Base-by-base conservation (phyloP, 1,140 invertebrate species). In the Procambarus virginalis region DNA sequence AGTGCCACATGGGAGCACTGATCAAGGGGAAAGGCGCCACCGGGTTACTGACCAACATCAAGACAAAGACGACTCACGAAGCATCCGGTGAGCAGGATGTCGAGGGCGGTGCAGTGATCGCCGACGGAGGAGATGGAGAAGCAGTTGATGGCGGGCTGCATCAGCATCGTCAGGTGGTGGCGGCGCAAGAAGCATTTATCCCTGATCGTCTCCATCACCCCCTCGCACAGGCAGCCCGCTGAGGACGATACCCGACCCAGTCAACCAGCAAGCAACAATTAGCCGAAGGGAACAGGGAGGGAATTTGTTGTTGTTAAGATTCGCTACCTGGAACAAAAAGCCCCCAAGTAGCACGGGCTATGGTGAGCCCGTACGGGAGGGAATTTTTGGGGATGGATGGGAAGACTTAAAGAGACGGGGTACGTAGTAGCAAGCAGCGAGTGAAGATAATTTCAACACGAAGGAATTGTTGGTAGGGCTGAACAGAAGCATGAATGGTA, bases 191-290 rank as follows among this genome's bases (percentile, higher is more conserved):
- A 48, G 58, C 34, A 83, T 2, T 5, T 17, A 8, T 83, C 22
- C 34, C 22, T 48, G 2, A 70, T 55, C 8, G 46, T 45, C 34
- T 51, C 78, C 34, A 45, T 34, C 82, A 84, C 70, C 17, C 70
- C 82, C 70, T 84, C 82, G 5, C 34, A 45, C 45, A 84, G 2
- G 22, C 2, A 51, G 9, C 82, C 48, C 64, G 82, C 82, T 83
- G 80, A 6, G 55, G 78, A 34, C n/a, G 22, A 73, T 22, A 64
- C 60, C 60, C 60, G 17, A 10, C 60, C 12, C 4, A 4, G 60
- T 64, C 60, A 64, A 20, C 60, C 60, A 64, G 12, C 4, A 14
- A 22, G 68, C 68, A 22, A 34, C 20, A 8, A 73, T 73, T 8
- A 34, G 68, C 4, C 20, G 64, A 22, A 49, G 34, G 75, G 75